phyloP scores from a whole-genome alignment of 2,888 invertebrate species.

The Eupeodes latifasciatus region DNA sequence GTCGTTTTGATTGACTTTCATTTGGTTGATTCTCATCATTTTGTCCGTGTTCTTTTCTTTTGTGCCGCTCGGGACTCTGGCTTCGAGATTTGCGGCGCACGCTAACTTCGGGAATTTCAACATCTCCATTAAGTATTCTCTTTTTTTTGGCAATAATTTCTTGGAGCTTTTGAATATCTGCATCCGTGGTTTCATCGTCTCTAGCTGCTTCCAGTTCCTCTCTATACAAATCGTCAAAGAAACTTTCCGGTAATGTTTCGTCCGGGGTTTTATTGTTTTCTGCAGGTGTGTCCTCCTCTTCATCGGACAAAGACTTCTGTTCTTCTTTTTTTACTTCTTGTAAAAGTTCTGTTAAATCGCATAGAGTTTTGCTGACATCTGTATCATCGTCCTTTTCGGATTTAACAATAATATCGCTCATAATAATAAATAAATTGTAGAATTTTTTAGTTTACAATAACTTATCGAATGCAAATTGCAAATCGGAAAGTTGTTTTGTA shows the following conservation, averaged over 20 bases:
- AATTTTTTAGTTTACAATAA: background rate
- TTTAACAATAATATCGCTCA: conserved; percentile 45
- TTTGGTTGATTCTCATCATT: background rate
- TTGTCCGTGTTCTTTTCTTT: background rate
- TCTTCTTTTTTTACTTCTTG: conserved; percentile 55
- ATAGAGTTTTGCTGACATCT: background rate
- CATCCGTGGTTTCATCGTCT: conserved; percentile 5
- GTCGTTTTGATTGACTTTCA: background rate
- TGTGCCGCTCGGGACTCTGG: background rate
- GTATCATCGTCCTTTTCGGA: conserved; percentile 18
- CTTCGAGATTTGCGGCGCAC: background rate
- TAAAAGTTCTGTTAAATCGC: conserved; percentile 33
- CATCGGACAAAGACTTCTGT: background rate
- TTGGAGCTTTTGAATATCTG: conserved; percentile 33
- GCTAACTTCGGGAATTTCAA: background rate
- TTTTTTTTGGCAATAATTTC: conserved; percentile 39
- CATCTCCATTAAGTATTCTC: conserved; percentile 16
- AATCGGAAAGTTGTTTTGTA: no score
- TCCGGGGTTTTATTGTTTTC: background rate
- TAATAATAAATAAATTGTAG: background rate
- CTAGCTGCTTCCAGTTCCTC: background rate
- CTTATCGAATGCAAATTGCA: no score
- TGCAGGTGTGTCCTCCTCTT: background rate
- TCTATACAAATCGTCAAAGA: conserved; percentile 26
- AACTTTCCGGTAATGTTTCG: conserved; percentile 18